These are phyloP conservation scores for Zaprionus tsacasi DNA, from an alignment of 1,140 invertebrate species.

Conservation along the genomic window DNA sequence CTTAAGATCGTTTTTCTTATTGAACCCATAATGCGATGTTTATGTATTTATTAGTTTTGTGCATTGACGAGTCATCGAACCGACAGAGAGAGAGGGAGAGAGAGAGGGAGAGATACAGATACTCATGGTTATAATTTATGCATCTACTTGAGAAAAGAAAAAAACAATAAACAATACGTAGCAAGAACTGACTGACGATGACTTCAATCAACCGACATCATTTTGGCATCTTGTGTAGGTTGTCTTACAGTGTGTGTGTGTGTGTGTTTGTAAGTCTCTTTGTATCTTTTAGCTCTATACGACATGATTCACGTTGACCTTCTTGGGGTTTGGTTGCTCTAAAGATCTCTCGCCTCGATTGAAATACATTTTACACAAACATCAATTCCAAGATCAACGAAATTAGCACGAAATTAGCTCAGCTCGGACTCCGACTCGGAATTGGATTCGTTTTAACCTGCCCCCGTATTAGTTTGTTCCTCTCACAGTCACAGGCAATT, in stretches of 20 bases:
- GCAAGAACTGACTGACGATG: constrained; percentile 55
- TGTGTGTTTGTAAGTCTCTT: constrained; percentile 2
- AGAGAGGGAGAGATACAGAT: background rate
- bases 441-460: constrained; percentile 7
- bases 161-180: constrained; percentile 34
- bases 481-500: constrained; percentile 52
- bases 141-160: constrained; percentile 31
- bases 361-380: constrained; percentile 39
- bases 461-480: constrained; percentile 11
- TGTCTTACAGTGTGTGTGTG: constrained; percentile 6
- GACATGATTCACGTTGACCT: constrained; percentile 54
- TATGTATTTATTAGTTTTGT: constrained; percentile 47
- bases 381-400: constrained; percentile 24
- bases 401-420: constrained; percentile 47
- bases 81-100: background rate
- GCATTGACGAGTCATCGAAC: constrained; percentile 44
- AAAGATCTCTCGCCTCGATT: constrained; percentile 29
- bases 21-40: constrained; percentile 27
- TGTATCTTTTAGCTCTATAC: constrained; percentile 1
- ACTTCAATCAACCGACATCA: constrained; percentile 46
- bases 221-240: constrained; percentile 35
- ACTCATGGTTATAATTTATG: constrained; percentile 43
- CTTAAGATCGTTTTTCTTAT: constrained; percentile 6
- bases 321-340: constrained; percentile 36
- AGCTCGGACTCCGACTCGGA: background rate